Evolutionary conservation across 2,888 invertebrate species (phyloP), one percentile per base, ranked within the genome.

Genomic region (Pelosia muscerda): DNA sequence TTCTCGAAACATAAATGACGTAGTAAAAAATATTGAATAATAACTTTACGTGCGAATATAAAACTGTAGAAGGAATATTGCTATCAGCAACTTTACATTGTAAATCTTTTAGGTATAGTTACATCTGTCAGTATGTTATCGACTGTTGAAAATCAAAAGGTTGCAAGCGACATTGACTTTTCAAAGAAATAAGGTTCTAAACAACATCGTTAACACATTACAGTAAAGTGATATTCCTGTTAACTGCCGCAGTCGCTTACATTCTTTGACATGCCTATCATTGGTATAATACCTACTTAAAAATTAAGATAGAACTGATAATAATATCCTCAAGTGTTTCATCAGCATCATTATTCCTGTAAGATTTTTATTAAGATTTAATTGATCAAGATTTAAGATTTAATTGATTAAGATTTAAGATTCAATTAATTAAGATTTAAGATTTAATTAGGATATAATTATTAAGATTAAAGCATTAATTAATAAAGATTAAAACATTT

Each of bases 41-140:
- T 59, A 66, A 71, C 71, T 80, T 74, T 71, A 81, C 74, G 72
- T 64, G 67, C 72, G 63, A 71, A 75, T 78, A 68, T 74, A 76
- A 72, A 79, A 66, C 49, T 72, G 62, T 38, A 60, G 22, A 54
- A 61, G 68, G 60, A 42, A 58, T 68, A 74, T 70, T 77, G 77
- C 63, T 42, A 72, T 70, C 59, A 69, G 23, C 53, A n/a, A 55
- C n/a, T 22, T 56, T 66, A 71, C 68, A 63, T 67, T 66, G 58
- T 67, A 23, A 38, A 58, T 6, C 23, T 28, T 10, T 38, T 59
- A 38, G n/a, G n/a, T 49, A 49, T 63, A 66, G 22, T 28, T 23
- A 31, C 22, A 28, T 54, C 2, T 28, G 31, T 31, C 53, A 9
- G 13, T 62, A 62, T 26, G 59, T 25, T 38, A 38, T 15, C 2